A percentile compares a stretch with the other conserved stretches of the same genome.
Evolutionary conservation across 1,140 invertebrate species (phyloP).

Genomic region (Phthorimaea operculella): DNA sequence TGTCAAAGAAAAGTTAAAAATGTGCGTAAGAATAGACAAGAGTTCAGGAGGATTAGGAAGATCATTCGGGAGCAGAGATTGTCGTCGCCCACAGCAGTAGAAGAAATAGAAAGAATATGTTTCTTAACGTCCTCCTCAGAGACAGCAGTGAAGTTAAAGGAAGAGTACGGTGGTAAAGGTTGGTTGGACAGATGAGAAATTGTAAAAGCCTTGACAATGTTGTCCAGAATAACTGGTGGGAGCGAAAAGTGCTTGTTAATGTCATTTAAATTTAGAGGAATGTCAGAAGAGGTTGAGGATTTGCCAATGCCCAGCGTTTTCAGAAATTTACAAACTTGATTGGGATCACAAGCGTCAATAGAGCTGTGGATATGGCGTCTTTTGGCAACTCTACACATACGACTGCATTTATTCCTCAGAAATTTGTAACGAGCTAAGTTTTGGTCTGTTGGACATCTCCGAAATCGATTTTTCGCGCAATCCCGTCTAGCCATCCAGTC

Average conservation of each 20-base stretch:
- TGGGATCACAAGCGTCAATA: not conserved
- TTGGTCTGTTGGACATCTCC: not conserved
- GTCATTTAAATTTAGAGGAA: not conserved
- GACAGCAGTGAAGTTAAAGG: not conserved
- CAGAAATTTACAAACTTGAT: constrained; percentile 2
- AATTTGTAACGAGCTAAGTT: not conserved
- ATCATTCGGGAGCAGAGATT: not conserved
- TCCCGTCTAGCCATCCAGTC: not conserved
- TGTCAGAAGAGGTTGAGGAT: not conserved
- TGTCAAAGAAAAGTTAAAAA: not conserved
- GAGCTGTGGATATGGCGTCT: not conserved
- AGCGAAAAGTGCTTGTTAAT: not conserved
- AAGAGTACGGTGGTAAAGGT: not conserved
- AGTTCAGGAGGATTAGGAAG: not conserved
- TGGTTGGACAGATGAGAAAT: not conserved
- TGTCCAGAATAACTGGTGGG: not conserved
- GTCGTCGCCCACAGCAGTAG: constrained; percentile 2
- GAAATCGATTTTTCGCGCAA: not conserved
- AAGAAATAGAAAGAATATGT: not conserved
- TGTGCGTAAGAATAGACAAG: not conserved
- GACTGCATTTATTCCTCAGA: not conserved
- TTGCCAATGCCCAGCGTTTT: too few relatives aligned
- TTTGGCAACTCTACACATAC: constrained; percentile 2
- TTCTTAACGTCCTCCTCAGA: not conserved
- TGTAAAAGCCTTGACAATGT: not conserved